A percentile compares a stretch with the other conserved stretches of the same genome.
Evolutionary conservation across 2,888 invertebrate species (phyloP).

Genomic region (Erannis defoliaria): DNA sequence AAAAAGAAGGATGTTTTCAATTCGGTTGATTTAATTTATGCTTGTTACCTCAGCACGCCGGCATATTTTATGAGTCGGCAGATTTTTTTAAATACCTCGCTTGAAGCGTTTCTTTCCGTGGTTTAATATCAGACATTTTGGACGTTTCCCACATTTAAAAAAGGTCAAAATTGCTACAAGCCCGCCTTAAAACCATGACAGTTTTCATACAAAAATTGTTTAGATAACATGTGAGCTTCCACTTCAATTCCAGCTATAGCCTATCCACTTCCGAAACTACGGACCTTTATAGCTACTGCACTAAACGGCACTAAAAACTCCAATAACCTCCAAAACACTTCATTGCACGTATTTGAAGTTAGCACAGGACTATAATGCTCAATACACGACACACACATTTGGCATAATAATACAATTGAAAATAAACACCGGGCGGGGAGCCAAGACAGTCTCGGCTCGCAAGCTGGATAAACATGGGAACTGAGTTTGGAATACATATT

Average conservation of each 20-base stretch:
- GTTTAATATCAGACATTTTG: no score
- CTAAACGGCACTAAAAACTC: constrained; percentile 19
- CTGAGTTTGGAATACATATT: constrained; percentile 24
- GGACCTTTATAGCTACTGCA: constrained; percentile 1
- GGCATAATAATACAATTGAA: constrained; percentile 46
- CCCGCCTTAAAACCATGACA: no score
- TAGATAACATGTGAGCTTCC: no score
- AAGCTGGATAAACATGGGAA: constrained; percentile 38
- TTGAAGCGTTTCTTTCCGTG: no score
- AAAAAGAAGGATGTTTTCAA: no score
- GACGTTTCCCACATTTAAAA: no score
- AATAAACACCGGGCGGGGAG: constrained; percentile 44
- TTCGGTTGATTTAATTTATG: no score
- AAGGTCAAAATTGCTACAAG: no score
- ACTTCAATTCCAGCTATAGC: not conserved
- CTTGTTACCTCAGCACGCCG: no score
- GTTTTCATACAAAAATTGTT: no score
- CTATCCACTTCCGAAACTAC: not conserved
- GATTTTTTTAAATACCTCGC: no score
- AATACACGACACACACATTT: constrained; percentile 38
- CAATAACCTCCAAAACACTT: constrained; percentile 19
- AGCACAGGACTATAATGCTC: constrained; percentile 25
- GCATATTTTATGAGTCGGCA: no score
- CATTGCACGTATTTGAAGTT: constrained; percentile 20
- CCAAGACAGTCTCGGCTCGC: constrained; percentile 31